Conservation (phyloP, 2,888 invertebrate species). For the Eutolmus rufibarbis region DNA sequence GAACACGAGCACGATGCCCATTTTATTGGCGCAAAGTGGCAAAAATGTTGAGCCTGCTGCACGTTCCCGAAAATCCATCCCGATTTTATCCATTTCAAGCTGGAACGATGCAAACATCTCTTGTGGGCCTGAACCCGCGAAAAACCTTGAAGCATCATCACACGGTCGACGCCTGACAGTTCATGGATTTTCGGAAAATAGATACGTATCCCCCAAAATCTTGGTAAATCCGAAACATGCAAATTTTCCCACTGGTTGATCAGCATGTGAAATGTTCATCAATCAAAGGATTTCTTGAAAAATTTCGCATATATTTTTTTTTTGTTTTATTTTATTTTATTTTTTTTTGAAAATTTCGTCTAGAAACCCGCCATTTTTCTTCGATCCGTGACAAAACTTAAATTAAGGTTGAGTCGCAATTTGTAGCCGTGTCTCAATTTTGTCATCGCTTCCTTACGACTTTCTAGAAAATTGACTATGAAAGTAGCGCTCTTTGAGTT, state of each 20-base stretch:
- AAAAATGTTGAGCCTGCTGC: background rate
- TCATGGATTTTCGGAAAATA: conserved; percentile 1
- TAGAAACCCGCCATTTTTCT: conserved; percentile 10
- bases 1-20: background rate
- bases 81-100: background rate
- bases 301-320: background rate
- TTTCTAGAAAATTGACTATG: conserved; percentile 38
- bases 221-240: conserved; percentile 5
- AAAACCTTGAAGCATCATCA: background rate
- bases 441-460: conserved; percentile 39
- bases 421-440: conserved; percentile 41
- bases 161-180: background rate
- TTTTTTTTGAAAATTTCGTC: background rate
- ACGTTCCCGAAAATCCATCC: background rate
- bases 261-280: conserved; percentile 31
- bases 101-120: background rate
- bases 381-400: conserved; percentile 42
- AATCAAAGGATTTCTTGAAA: conserved; percentile 29
- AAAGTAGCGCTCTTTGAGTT: conserved; percentile 11
- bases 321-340: background rate
- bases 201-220: background rate
- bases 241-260: conserved; percentile 37
- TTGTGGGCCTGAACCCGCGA: background rate
- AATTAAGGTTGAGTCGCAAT: conserved; percentile 41
- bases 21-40: background rate